Conservation (phyloP, 2,888 invertebrate genomes). For the Frankliniella intonsa region DNA sequence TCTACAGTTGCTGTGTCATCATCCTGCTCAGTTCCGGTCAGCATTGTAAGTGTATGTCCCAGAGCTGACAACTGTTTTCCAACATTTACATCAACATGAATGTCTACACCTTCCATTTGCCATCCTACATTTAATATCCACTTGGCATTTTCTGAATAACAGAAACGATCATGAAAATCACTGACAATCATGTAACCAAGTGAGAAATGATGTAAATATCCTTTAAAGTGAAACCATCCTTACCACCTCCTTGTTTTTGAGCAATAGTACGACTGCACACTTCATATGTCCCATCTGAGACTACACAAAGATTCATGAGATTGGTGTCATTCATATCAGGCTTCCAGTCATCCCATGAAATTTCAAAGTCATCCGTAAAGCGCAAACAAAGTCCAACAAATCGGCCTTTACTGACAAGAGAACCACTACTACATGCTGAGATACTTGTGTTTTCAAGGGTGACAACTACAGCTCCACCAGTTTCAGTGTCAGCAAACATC, state of each 20-base stretch:
- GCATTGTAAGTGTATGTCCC: conserved; percentile 91
- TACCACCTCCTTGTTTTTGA: conserved; percentile 70
- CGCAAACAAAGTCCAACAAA: conserved; percentile 87
- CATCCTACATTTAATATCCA: conserved; percentile 97
- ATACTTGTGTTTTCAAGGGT: conserved; percentile 96
- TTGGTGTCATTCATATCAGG: conserved; percentile 71
- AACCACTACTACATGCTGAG: conserved; percentile 91
- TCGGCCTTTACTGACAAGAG: conserved; percentile 83
- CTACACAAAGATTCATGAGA: conserved; percentile 88
- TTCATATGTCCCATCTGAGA: conserved; percentile 98
- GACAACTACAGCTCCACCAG: conserved; percentile 87
- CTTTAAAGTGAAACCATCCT: conserved; percentile 34
- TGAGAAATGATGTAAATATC: conserved; percentile 29
- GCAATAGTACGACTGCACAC: conserved; percentile 91
- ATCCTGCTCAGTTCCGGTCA: conserved; percentile 81
- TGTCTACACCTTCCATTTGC: conserved; percentile 99
- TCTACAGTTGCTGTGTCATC: conserved; percentile 67
- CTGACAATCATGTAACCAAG: conserved; percentile 17
- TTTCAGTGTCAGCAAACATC: conserved; percentile 65
- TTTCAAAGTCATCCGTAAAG: conserved; percentile 96
- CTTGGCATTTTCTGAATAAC: conserved; percentile 77
- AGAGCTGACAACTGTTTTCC: conserved; percentile 92
- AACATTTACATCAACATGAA: conserved; percentile 91
- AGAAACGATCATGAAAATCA: conserved; percentile 32
- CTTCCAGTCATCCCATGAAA: conserved; percentile 95